phyloP scores from a whole-genome alignment of 1,140 invertebrate genomes.

The Penaeus indicus region DNA sequence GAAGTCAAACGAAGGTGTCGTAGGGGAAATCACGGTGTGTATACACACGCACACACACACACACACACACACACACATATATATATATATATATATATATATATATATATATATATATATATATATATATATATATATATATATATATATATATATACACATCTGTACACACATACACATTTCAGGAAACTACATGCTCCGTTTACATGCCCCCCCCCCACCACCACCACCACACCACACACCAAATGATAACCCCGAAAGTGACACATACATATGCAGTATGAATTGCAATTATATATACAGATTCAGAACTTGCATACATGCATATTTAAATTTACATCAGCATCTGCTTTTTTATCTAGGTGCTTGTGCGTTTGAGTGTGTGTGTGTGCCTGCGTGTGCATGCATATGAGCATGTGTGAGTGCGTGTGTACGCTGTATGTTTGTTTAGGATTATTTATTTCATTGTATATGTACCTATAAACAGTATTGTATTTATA shows the following conservation, averaged over 20 bases:
- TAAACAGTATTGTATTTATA: neutral
- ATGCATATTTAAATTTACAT: neutral
- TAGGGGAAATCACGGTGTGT: too few species aligned
- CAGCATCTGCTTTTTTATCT: neutral
- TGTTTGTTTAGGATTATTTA: neutral
- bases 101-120: too few species aligned
- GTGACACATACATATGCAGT: neutral
- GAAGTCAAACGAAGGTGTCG: too few species aligned
- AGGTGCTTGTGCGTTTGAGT: neutral
- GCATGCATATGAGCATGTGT: neutral
- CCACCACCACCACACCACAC: too few species aligned
- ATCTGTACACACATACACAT: too few species aligned
- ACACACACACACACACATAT: neutral
- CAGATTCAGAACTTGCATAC: neutral
- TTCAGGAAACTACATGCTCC: too few species aligned
- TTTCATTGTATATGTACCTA: neutral
- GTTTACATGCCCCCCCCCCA: too few species aligned
- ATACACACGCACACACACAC: neutral
- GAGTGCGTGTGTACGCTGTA: neutral
- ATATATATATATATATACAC: too few species aligned
- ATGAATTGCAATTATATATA: neutral
- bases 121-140: too few species aligned
- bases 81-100: neutral
- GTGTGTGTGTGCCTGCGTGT: neutral
- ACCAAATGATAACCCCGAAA: neutral